phyloP scores from a whole-genome alignment of 2,888 invertebrate genomes.

The Cheilosia urbana region DNA sequence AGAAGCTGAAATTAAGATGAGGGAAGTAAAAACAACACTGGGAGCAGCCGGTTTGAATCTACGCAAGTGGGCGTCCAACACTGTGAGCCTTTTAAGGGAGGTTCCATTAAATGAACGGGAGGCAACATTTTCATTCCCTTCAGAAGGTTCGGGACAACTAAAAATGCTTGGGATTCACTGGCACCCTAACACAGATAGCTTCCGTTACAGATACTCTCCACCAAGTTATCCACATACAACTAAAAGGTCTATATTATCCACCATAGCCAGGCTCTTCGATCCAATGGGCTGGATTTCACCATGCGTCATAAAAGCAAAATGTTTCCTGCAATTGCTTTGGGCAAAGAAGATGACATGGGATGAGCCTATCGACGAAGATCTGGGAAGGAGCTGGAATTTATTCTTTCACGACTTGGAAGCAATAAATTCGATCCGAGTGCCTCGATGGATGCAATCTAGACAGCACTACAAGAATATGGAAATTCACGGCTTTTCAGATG shows the following conservation, averaged over 20 bases:
- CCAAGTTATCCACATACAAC: not conserved
- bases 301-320: conserved; percentile 6
- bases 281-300: conserved; percentile 22
- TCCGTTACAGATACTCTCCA: not conserved
- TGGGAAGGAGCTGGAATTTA: not conserved
- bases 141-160: conserved; percentile 5
- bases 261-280: conserved; percentile 2
- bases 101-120: conserved; percentile 8
- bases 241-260: conserved; percentile 8
- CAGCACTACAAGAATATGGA: too few relatives aligned
- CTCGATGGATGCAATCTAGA: too few relatives aligned
- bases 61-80: conserved; percentile 24
- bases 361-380: not conserved
- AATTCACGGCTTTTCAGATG: too few relatives aligned
- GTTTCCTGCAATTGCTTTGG: conserved; percentile 13
- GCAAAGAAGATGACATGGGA: conserved; percentile 6
- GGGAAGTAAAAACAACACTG: not conserved
- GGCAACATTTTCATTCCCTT: conserved; percentile 3
- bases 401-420: too few relatives aligned
- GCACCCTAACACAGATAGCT: conserved; percentile 14
- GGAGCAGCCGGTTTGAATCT: conserved; percentile 1
- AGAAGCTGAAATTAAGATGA: conserved; percentile 3
- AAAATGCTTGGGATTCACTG: conserved; percentile 21
- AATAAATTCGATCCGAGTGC: too few relatives aligned
- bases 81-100: not conserved